phyloP scores from a whole-genome alignment of 2,797 vertebrate genomes.

The Serranus cabrilla region DNA sequence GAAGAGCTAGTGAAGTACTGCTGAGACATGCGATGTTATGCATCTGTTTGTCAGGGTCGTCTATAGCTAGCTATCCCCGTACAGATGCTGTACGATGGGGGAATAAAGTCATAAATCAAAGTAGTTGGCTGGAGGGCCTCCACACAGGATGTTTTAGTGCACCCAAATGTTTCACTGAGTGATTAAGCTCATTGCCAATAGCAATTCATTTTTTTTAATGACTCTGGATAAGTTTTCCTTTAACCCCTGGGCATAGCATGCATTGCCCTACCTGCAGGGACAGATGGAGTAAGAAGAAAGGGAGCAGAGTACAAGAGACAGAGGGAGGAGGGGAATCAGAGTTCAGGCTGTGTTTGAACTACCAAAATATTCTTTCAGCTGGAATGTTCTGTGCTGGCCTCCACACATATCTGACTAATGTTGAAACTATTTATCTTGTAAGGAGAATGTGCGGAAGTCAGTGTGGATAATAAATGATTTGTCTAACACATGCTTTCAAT shows the following conservation, averaged over 20 bases:
- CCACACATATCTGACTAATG: constrained; percentile 36
- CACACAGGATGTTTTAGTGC: constrained; percentile 70
- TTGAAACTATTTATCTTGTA: constrained; percentile 19
- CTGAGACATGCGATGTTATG: constrained; percentile 53
- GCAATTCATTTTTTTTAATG: constrained; percentile 73
- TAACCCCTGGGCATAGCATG: constrained; percentile 56
- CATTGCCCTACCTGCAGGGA: constrained; percentile 63
- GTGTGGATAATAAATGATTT: constrained; percentile 10
- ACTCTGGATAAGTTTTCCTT: constrained; percentile 68
- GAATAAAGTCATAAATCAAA: constrained; percentile 76
- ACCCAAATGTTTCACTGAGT: constrained; percentile 72
- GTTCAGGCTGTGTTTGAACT: constrained; percentile 30
- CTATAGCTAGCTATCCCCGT: constrained; percentile 45
- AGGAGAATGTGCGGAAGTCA: neutral
- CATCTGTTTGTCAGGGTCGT: constrained; percentile 62
- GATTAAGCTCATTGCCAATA: constrained; percentile 77
- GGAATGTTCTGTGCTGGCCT: constrained; percentile 24
- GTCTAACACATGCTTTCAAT: constrained; percentile 11
- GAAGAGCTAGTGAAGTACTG: constrained; percentile 38
- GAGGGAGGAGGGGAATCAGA: constrained; percentile 5
- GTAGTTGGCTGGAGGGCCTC: constrained; percentile 61
- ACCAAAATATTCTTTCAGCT: constrained; percentile 19
- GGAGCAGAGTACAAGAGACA: constrained; percentile 18
- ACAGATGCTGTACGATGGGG: constrained; percentile 55
- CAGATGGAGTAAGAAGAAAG: constrained; percentile 47